Base-by-base conservation (phyloP, 2,797 vertebrate genomes). In the Sciurus carolinensis region DNA sequence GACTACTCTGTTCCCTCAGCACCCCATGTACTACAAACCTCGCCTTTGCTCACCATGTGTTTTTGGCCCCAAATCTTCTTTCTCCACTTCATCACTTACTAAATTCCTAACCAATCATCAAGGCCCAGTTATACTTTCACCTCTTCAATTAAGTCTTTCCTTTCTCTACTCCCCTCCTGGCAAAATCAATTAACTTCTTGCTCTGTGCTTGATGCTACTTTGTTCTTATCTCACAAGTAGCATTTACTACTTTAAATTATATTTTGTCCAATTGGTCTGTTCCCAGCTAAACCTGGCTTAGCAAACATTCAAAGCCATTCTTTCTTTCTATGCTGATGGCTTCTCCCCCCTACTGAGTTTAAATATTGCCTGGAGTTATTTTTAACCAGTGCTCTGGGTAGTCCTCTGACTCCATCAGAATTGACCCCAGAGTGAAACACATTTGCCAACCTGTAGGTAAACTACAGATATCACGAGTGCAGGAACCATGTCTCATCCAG, bases 171-270 rank as follows among this genome's bases (percentile, higher is more conserved):
- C 39, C 7, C 8, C 22, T 94, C n/a, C 26, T 67, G 71, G 50
- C 57, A 79, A 92, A 90, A 88, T 50, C 77, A 79, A 86, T 66
- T n/a, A 95, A 91, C 36, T 77, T 67, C 47, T 20, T 33, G 10
- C 44, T 92, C 79, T 87, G 64, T 28, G n/a, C 24, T 79, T 13
- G 12, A 36, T 67, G 62, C 42, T 52, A 57, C 54, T 90, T 92
- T 83, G 33, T 94, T 79, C 67, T 90, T 86, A 42, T 42, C 57
- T 87, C 76, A 54, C 82, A 69, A 79, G 30, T 3, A 75, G 20
- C 64, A 47, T 39, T 95, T 84, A 62, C 28, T 11, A 28, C 17
- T 36, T 92, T 89, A 88, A 81, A 64, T 80, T 75, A 69, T 59
- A 83, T 87, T 90, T 90, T 73, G n/a, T 83, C 94, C 15, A 73